Evolutionary conservation across 30 jellyfish, hydroid and myxozoan species (phyloP), one percentile per base, ranked within the genome.

Genomic region (Aurelia aurita): DNA sequence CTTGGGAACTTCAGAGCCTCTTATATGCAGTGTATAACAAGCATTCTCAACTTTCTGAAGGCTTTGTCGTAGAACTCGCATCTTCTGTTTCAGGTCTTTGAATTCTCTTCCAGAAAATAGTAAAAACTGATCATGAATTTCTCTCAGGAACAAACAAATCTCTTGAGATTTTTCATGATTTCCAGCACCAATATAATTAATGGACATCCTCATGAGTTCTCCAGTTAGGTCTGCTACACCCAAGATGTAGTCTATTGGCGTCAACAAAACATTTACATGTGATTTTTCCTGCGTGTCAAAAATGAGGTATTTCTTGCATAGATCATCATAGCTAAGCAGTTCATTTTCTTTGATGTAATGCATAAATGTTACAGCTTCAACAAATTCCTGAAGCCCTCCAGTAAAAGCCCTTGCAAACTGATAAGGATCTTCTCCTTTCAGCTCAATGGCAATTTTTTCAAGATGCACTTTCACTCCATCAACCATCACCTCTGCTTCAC

Each of bases 161-260:
- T 77, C 90, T 1, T 65, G 55, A 29, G 89, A 65, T 27, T 69
- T 87, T 58, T 67, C 91, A 7, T 55, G 81, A 25, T 83, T 67
- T 20, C 95, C 97, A 39, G 61, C 84, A 15, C 98, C 87, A 23
- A 93, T 53, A 32, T 74, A 64, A 53, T 93, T 82, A 3, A 93
- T 68, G 59, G 90, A 72, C 93, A 87, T 67, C 54, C 96, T 79
- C 98, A 93, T 93, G 13, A 93, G 66, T 81, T 93, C 98, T 20
- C 98, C 98, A 18, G 98, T 93, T 72, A 93, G 72, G 39, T 93
- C 98, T 27, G 97, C 98, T 27, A 93, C 67, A 3, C 98, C 98
- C 7, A 88, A 82, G 20, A 93, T 73, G 53, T 93, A 93, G 67
- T 93, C 98, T 19, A 34, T 22, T 14, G 83, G 94, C 2, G 93